Evolutionary conservation across 2,888 invertebrate genomes (phyloP), one percentile per base, ranked within the genome.

Genomic region (Drosophila cracens): DNA sequence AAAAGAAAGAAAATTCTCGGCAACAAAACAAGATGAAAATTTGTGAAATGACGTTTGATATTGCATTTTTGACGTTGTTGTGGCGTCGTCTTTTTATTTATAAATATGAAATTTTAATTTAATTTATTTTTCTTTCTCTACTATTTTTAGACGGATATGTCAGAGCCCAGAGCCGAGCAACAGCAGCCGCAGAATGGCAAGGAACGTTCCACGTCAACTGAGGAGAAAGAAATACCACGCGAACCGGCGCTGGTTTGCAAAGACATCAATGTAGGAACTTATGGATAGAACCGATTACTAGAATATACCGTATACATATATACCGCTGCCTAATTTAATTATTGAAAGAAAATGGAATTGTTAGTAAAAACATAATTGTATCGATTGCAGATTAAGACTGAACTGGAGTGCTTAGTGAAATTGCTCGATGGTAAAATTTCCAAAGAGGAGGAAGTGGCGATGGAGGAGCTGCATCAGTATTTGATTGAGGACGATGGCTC

Each of bases 401-500:
- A 97, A 93, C 96, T 96, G 89, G 97, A 97, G 89, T 94, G 95
- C 40, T 93, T 98, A 60, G 94, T 95, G 0, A 94, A 94, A 70
- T 93, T 96, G 56, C 94, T 97, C 63, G 96, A 96, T 81, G 96
- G 95, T 36, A 95, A 96, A 92, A 94, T 98, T 76, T 94, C 94
- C 60, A 94, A 95, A 16, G 97, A 97, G 72, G 98, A 98, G 92
- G 95, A 95, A 90, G 83, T 91, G 52, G 96, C 96, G 81, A 93
- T 98, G 91, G 96, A 96, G 86, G 98, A 98, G 94, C 94, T 98
- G 84, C 96, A 96, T 91, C 97, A 97, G 93, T 98, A 98, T 93
- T 95, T 98, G 92, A 94, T 98, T 82, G 96, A 96, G 81, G 97
- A 97, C 84, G 98, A 98, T 92, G 98, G 98, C 67, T 97, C 97